phyloP scores from a whole-genome alignment of 2,113 vertebrate genomes.

The Burhinus bistriatus region DNA sequence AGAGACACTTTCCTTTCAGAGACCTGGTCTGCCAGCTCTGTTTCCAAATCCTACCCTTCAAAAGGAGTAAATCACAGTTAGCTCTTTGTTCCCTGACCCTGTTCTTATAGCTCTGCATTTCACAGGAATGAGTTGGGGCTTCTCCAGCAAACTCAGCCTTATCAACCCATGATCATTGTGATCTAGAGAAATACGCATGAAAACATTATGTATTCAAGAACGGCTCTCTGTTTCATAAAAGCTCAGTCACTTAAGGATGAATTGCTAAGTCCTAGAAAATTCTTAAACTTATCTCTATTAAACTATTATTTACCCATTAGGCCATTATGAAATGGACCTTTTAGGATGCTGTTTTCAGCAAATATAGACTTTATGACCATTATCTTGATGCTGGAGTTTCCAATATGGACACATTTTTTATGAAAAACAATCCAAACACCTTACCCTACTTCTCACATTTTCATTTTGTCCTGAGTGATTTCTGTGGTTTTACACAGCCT shows the following conservation, averaged over 20 bases:
- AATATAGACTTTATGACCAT: not conserved
- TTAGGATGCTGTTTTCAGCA: not conserved
- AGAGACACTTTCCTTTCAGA: not conserved
- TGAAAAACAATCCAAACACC: not conserved
- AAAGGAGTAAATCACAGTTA: not conserved
- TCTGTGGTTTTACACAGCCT: not conserved
- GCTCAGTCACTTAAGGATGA: not conserved
- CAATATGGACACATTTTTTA: not conserved
- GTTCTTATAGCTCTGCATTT: not conserved
- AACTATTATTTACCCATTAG: not conserved
- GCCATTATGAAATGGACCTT: not conserved
- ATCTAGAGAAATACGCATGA: not conserved
- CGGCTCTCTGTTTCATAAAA: not conserved
- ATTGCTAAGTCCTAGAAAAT: not conserved
- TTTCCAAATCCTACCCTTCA: not conserved
- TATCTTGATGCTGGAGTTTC: not conserved
- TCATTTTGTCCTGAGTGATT: not conserved
- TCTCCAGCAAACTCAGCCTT: not conserved
- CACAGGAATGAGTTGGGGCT: not conserved
- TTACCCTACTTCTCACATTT: not conserved
- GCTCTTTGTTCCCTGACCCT: not conserved
- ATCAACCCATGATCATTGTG: not conserved
- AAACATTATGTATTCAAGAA: not conserved
- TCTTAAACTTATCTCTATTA: not conserved
- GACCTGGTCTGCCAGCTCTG: not conserved